Base-by-base conservation (phyloP, 2,888 invertebrate genomes). In the Mesorhabditis spiculigera region DNA sequence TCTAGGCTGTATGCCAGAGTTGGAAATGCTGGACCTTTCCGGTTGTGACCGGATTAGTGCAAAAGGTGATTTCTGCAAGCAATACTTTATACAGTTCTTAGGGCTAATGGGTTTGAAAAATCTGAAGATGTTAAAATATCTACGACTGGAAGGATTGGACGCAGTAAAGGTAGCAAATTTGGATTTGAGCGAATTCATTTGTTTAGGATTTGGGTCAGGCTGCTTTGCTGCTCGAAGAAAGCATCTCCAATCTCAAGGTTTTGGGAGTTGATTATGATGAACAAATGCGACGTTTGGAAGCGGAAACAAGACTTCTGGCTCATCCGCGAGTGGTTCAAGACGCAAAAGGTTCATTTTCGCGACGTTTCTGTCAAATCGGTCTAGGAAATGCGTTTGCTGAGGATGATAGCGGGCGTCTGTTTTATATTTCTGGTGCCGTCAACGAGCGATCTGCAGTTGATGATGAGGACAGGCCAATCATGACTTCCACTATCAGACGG, bases 11-110 rank as follows among this genome's bases (percentile, higher is more conserved):
- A 69, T 80, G 65, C 75, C 75, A 50, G 72, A 73, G 43, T 86
- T 94, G 68, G 90, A 92, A 83, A 91, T 91, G 86, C 88, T 95
- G 68, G 94, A 97, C 87, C 87, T 97, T 45, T 91, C 92, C 67
- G 91, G 91, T n/a, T 93, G 93, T 86, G 89, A 90, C 0, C 86
- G 88, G 13, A 87, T 95, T 45, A 91, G 92, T 8, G 89, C 91
- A 63, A 90, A 90, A 75, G 92, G 80, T 63, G 16, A 92, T 43
- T 84, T 95, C 5, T 88, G 43, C 8, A 50, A 50, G 1, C 58
- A 50, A n/a, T 50, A 50, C 8, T 0, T 41, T 5, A 13, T 13
- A 43, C 28, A 61, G 5, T 42, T 65, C 72, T 71, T 13, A 80
- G 82, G 90, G 5, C 88, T 94, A 0, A 91, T 91, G 86, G 89